phyloP scores from a whole-genome alignment of 2,888 invertebrate genomes.

The Creontiades dilutus region DNA sequence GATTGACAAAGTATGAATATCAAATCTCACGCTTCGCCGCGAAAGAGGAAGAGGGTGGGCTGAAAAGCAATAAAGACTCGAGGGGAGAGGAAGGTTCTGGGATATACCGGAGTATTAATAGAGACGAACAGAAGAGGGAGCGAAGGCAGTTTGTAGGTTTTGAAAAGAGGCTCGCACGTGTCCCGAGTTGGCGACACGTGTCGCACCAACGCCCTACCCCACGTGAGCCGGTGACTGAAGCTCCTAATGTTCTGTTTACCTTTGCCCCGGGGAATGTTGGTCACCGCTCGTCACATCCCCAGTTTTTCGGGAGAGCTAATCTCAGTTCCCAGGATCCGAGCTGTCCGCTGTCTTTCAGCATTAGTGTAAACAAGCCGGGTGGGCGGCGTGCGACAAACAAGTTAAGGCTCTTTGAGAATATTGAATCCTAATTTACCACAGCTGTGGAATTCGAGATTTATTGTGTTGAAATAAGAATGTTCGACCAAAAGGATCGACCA shows the following conservation, averaged over 20 bases:
- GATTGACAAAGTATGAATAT: conserved; percentile 69
- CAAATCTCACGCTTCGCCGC: conserved; percentile 67
- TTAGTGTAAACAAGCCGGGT: background rate
- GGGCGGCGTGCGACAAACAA: conserved; percentile 14
- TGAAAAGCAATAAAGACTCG: conserved; percentile 56
- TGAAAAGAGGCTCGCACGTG: conserved; percentile 61
- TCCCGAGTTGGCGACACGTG: conserved; percentile 67
- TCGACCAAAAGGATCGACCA: too few relatives aligned
- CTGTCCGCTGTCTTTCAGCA: background rate
- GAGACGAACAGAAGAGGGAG: conserved; percentile 34
- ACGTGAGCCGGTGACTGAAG: background rate
- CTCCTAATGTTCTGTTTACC: conserved; percentile 64
- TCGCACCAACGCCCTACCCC: conserved; percentile 23
- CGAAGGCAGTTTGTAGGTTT: conserved; percentile 60
- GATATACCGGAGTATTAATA: conserved; percentile 38
- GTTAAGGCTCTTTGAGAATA: background rate
- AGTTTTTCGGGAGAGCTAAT: conserved; percentile 46
- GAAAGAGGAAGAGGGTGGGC: conserved; percentile 37
- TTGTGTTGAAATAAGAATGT: too few relatives aligned
- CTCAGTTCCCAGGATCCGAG: conserved; percentile 51
- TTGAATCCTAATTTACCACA: background rate
- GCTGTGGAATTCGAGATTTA: background rate
- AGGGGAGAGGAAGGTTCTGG: too few relatives aligned
- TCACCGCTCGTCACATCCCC: conserved; percentile 13
- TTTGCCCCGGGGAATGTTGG: conserved; percentile 49